Evolutionary conservation across 2,113 vertebrate genomes (phyloP), one percentile per base, ranked within the genome.

Genomic region (Upupa epops): DNA sequence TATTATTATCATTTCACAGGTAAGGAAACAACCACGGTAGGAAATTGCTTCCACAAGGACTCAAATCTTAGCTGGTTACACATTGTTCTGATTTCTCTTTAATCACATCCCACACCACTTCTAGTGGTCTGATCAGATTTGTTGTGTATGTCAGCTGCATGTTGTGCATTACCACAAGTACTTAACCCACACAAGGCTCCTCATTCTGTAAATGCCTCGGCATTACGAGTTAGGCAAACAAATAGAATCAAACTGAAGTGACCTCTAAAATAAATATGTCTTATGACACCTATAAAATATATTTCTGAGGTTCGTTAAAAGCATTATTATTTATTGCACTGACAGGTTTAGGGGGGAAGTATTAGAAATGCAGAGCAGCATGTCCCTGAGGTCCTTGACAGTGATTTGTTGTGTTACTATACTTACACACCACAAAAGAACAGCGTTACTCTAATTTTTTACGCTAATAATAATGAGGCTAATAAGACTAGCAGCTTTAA

Each of bases 391-490:
- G 34, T 3, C 51, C 55, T 7, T 46, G 46, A 21, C 60, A n/a
- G 2, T 5, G 21, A 13, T 29, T 17, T 22, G 61, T 55, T 40
- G 34, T 20, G 19, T 46, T 61, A 45, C n/a, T 11, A 36, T 11
- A 28, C 31, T 0, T 0, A 42, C 13, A 16, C 58, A 64, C 7
- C 68, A 40, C 51, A 79, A 29, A 22, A 12, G 34, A 17, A 46
- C 51, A 83, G 28, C 7, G 5, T 5, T 58, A 34, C 28, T 63
- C 65, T 13, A 6, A 36, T 42, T 73, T 55, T 46, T 59, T 6
- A 17, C 22, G 32, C 31, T 34, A 51, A 65, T 8, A 51, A 65
- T 8, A 36, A 42, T 25, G 29, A 69, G 34, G 11, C 13, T 49
- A 42, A 51, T 5, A 31, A 74, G 28, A 26, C 36, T 54, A 18